Evolutionary conservation across 2,797 vertebrate genomes (phyloP).

Genomic region (Sebastes vulpes): DNA sequence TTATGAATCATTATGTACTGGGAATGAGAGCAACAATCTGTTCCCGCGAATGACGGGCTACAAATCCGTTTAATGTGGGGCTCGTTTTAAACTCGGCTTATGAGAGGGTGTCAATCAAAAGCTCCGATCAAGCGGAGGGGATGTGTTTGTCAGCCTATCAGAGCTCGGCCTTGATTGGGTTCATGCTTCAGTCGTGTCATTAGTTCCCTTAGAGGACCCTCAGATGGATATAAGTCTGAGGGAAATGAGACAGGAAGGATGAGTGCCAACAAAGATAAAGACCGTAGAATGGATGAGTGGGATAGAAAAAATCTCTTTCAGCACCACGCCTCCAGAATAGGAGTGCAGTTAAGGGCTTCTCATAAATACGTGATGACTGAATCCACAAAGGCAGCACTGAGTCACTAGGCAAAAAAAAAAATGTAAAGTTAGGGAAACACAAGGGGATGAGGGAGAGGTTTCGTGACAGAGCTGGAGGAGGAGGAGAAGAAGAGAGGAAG

Average conservation of each 20-base stretch:
- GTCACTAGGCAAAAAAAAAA: slow-evolving; percentile 47
- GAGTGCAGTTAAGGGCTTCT: slow-evolving; percentile 59
- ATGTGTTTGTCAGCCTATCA: slow-evolving; percentile 28
- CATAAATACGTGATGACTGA: slow-evolving; percentile 67
- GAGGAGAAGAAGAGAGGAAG: background rate
- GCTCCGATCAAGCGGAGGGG: slow-evolving; percentile 15
- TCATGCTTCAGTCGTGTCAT: slow-evolving; percentile 42
- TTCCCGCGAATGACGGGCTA: slow-evolving; percentile 21
- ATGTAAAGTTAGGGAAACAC: slow-evolving; percentile 12
- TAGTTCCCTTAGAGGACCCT: slow-evolving; percentile 30
- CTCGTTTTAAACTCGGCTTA: slow-evolving; percentile 20
- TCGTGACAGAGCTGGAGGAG: slow-evolving; percentile 23
- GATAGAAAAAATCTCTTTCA: slow-evolving; percentile 39
- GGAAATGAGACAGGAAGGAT: slow-evolving; percentile 42
- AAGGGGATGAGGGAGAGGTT: background rate
- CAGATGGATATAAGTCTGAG: slow-evolving; percentile 30
- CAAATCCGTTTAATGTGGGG: slow-evolving; percentile 43
- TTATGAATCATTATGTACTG: slow-evolving; percentile 53
- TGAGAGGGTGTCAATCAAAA: slow-evolving; percentile 50
- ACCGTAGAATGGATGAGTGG: slow-evolving; percentile 45
- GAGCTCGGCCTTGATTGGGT: slow-evolving; percentile 40
- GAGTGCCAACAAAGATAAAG: slow-evolving; percentile 50
- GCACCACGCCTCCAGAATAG: slow-evolving; percentile 48
- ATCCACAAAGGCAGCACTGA: slow-evolving; percentile 52
- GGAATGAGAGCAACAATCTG: slow-evolving; percentile 36